Percentiles rank a stretch among this genome's conserved stretches.
These are phyloP conservation scores for Gallinago media DNA, from an alignment of 2,113 vertebrate genomes.

Conservation along the genomic window DNA sequence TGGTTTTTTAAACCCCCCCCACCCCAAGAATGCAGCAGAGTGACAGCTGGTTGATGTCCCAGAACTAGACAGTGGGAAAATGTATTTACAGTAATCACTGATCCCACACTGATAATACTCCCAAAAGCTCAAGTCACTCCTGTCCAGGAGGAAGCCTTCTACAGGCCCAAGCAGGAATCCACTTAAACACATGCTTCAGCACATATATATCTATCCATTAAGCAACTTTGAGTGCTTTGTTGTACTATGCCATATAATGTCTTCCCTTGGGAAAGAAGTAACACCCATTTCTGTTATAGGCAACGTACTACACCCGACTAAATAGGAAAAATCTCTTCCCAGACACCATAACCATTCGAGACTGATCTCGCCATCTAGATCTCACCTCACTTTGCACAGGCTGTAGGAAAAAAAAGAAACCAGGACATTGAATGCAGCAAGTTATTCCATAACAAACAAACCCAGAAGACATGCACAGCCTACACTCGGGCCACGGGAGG, in stretches of 20 bases:
- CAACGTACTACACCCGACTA: background rate
- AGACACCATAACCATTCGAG: background rate
- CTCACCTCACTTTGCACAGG: background rate
- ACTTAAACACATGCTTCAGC: background rate
- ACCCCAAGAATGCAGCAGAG: background rate
- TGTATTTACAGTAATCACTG: background rate
- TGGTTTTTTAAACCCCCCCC: background rate
- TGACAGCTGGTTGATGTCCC: background rate
- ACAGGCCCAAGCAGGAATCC: background rate
- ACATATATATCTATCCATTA: background rate
- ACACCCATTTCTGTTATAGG: background rate
- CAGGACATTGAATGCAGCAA: background rate
- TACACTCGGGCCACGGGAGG: accelerated
- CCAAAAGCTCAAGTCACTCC: background rate
- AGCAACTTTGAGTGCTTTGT: background rate
- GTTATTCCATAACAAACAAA: background rate
- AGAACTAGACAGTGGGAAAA: background rate
- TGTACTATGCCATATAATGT: background rate
- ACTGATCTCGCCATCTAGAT: background rate
- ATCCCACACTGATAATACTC: background rate
- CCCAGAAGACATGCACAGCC: too few species aligned
- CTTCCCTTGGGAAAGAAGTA: background rate
- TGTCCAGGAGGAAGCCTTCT: background rate
- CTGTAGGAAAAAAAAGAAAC: background rate
- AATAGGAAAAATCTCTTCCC: background rate